Evolutionary conservation across 2,797 vertebrate genomes (phyloP).

Genomic region (Sebastes diaconus): DNA sequence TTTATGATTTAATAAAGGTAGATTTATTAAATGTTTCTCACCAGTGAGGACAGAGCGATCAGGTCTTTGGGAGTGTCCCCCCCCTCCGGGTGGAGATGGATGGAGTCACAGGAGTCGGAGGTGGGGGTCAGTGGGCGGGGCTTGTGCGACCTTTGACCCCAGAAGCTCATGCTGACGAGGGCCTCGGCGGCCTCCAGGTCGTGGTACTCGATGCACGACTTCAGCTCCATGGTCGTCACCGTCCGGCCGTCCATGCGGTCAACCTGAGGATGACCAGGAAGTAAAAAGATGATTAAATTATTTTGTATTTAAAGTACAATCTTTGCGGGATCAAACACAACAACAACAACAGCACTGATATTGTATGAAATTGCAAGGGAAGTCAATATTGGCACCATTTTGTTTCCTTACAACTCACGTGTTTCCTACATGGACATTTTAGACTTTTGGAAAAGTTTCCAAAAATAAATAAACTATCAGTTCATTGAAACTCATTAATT

Average conservation of each 20-base stretch:
- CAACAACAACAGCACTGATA: neutral
- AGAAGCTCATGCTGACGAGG: constrained; percentile 97
- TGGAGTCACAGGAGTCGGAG: constrained; percentile 93
- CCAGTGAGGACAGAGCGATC: constrained; percentile 91
- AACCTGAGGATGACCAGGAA: constrained; percentile 71
- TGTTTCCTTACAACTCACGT: neutral
- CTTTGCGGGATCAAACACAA: too few relatives aligned
- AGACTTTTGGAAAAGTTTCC: neutral
- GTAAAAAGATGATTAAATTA: neutral
- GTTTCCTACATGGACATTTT: neutral
- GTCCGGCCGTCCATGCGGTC: constrained; percentile 80
- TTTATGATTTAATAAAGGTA: too few relatives aligned
- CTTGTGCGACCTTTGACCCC: constrained; percentile 90
- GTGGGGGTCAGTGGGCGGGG: constrained; percentile 93
- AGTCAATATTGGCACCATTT: neutral
- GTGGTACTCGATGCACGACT: constrained; percentile 88
- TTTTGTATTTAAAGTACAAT: neutral
- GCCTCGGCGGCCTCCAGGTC: constrained; percentile 96
- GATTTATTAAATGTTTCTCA: constrained; percentile 67
- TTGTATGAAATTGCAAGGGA: neutral
- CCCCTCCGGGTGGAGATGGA: constrained; percentile 73
- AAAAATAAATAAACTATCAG: neutral
- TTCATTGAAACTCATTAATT: neutral
- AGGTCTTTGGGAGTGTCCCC: constrained; percentile 88
- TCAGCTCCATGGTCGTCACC: constrained; percentile 81